A percentile compares a stretch with the other conserved stretches of the same genome.
These are phyloP conservation scores for Rhinatrema bivittatum DNA, from an alignment of 2,797 vertebrate genomes.

Conservation along the genomic window DNA sequence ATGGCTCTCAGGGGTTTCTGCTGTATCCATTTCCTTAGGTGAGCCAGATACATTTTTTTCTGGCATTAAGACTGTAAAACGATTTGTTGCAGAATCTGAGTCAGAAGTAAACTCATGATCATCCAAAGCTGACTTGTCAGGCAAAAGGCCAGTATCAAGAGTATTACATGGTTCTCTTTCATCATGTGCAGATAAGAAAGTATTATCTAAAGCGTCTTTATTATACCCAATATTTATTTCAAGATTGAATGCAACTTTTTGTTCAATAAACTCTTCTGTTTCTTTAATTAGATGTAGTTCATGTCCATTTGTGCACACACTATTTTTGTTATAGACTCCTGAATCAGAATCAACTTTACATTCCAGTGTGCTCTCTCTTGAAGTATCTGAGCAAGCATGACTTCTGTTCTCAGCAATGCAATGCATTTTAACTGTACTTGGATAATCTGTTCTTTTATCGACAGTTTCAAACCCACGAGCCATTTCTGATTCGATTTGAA, in stretches of 20 bases:
- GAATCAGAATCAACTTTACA: slow-evolving; percentile 27
- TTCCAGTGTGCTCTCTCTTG: slow-evolving; percentile 13
- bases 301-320: slow-evolving; percentile 12
- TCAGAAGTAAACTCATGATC: slow-evolving; percentile 23
- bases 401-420: not conserved
- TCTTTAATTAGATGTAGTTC: slow-evolving; percentile 23
- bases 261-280: slow-evolving; percentile 13
- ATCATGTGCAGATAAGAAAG: slow-evolving; percentile 19
- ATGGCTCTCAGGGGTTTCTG: slow-evolving; percentile 62
- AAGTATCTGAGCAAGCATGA: slow-evolving; percentile 11
- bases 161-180: slow-evolving; percentile 17
- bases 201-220: slow-evolving; percentile 13
- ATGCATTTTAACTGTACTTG: slow-evolving; percentile 13
- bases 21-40: slow-evolving; percentile 55
- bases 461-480: slow-evolving; percentile 7
- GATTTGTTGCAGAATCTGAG: slow-evolving; percentile 37
- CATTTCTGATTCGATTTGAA: slow-evolving; percentile 18
- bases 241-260: slow-evolving; percentile 13
- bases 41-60: slow-evolving; percentile 37
- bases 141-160: slow-evolving; percentile 26
- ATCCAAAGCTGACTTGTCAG: slow-evolving; percentile 17
- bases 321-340: slow-evolving; percentile 14
- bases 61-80: slow-evolving; percentile 39
- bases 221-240: slow-evolving; percentile 5
- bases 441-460: slow-evolving; percentile 5